Percentiles rank a stretch among this genome's conserved stretches.
Conservation (phyloP, 1,140 invertebrate species). For the Nasonia vitripennis region DNA sequence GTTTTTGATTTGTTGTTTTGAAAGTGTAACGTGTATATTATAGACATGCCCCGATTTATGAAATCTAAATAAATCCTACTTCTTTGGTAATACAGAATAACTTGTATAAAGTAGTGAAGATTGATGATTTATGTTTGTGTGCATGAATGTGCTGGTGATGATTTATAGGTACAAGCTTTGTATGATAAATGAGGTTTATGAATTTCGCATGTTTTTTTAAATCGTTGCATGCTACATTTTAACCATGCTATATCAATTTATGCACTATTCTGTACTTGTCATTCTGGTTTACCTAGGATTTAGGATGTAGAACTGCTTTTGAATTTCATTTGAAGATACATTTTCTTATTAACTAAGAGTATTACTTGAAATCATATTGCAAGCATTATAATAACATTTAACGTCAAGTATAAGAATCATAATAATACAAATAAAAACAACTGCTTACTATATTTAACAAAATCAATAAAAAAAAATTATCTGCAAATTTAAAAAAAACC, state of each 20-base stretch:
- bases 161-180: background rate
- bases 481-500: background rate
- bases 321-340: background rate
- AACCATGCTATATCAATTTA: constrained; percentile 33
- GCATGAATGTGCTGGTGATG: constrained; percentile 23
- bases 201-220: constrained; percentile 28
- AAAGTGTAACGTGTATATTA: background rate
- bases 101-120: constrained; percentile 17
- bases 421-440: constrained; percentile 8
- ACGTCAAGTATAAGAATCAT: background rate
- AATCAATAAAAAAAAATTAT: background rate
- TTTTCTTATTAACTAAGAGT: background rate
- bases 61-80: background rate
- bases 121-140: constrained; percentile 13
- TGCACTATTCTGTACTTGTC: constrained; percentile 18
- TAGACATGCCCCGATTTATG: background rate
- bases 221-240: constrained; percentile 54
- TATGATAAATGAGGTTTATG: background rate
- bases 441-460: background rate
- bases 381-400: constrained; percentile 22
- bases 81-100: constrained; percentile 27
- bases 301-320: background rate
- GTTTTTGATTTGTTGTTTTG: no score
- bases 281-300: constrained; percentile 16
- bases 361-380: constrained; percentile 33